Conservation (phyloP, 2,888 invertebrate species). For the Eupeodes latifasciatus region DNA sequence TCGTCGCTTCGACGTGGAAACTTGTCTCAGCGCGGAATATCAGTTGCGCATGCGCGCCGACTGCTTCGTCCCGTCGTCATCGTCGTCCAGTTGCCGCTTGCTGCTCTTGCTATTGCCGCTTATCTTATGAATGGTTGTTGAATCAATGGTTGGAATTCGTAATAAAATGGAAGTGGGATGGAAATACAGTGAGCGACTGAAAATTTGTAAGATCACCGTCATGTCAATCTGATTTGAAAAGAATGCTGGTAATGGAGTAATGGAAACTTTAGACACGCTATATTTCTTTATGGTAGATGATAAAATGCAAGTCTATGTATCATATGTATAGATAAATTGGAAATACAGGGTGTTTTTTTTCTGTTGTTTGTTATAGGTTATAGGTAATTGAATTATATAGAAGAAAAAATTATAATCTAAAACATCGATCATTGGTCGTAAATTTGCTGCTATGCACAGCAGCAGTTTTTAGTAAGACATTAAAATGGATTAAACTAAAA, state of each 20-base stretch:
- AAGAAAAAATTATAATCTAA: too few relatives aligned
- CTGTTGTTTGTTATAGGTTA: too few relatives aligned
- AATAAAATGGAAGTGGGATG: conserved; percentile 62
- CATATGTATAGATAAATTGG: background rate
- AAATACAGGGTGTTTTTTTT: conserved; percentile 2
- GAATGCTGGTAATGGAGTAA: conserved; percentile 61
- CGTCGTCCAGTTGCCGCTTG: too few relatives aligned
- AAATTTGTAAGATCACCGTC: conserved; percentile 68
- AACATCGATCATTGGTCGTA: too few relatives aligned
- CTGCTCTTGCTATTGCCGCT: background rate
- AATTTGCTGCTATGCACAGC: too few relatives aligned
- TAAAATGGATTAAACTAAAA: too few relatives aligned
- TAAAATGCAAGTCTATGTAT: conserved; percentile 16
- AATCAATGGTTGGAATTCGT: conserved; percentile 61
- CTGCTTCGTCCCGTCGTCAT: too few relatives aligned
- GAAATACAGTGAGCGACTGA: conserved; percentile 70
- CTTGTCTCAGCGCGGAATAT: conserved; percentile 62
- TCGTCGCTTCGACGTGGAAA: conserved; percentile 3
- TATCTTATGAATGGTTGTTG: conserved; percentile 66
- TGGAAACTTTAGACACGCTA: conserved; percentile 48
- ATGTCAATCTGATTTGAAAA: conserved; percentile 64
- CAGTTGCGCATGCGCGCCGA: conserved; percentile 28
- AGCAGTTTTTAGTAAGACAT: too few relatives aligned
- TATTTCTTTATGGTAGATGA: conserved; percentile 13
- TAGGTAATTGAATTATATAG: too few relatives aligned